phyloP scores from a whole-genome alignment of 2,797 vertebrate species.

The Falco novaeseelandiae region DNA sequence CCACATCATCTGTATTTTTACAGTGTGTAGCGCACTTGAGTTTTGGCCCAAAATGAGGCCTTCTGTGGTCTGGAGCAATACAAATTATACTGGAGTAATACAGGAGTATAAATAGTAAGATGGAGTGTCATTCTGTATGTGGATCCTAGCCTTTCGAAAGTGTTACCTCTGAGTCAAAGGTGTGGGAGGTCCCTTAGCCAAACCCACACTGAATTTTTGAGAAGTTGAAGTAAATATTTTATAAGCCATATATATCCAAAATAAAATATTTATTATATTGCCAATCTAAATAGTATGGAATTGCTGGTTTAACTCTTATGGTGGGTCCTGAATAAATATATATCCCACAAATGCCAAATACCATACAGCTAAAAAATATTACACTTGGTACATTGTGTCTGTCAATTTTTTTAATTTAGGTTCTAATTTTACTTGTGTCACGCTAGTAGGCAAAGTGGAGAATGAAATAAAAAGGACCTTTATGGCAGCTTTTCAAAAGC shows the following conservation, averaged over 20 bases:
- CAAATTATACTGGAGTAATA: background rate
- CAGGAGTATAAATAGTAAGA: conserved; percentile 25
- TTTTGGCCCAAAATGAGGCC: background rate
- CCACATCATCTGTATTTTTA: background rate
- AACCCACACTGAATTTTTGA: conserved; percentile 39
- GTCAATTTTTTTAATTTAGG: background rate
- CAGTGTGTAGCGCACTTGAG: background rate
- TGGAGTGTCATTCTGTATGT: background rate
- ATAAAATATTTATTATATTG: conserved; percentile 46
- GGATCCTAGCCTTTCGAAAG: background rate
- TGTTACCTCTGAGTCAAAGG: background rate
- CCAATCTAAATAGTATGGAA: conserved; percentile 51
- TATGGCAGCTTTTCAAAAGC: conserved; percentile 41
- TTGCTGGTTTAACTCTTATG: conserved; percentile 44
- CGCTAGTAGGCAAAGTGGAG: background rate
- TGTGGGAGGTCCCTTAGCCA: conserved; percentile 20
- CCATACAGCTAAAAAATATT: background rate
- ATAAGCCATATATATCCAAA: conserved; percentile 45
- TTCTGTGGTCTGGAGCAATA: background rate
- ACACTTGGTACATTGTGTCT: conserved; percentile 10
- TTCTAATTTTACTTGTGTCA: conserved; percentile 40
- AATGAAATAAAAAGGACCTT: conserved; percentile 17
- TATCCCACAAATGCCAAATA: conserved; percentile 22
- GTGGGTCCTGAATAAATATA: background rate
- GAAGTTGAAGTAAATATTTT: conserved; percentile 60